Base-by-base conservation (phyloP, 2,113 vertebrate genomes). In the Emberiza fucata region DNA sequence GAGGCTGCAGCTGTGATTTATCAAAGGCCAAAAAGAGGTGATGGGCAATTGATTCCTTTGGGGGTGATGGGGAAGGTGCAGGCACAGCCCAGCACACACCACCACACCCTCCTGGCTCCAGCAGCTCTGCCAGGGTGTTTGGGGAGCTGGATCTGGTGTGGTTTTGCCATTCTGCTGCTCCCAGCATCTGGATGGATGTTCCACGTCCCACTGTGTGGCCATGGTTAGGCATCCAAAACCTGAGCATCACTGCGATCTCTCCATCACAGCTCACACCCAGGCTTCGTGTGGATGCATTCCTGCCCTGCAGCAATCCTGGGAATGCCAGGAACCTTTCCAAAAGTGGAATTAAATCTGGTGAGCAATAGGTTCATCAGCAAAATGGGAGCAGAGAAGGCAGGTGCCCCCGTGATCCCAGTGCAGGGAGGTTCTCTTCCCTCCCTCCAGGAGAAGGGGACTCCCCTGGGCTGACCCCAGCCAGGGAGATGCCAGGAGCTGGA, bases 401-500 rank as follows among this genome's bases (percentile, higher is more conserved):
- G 48, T 9, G 29, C n/a, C 40, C 40, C 72, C 0, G 0, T 40
- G 48, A 65, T 28, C 51, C 65, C 78, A 68, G 3, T 28, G 54
- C 56, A 37, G 54, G 72, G 66, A 70, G 35, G 42, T 80, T 92
- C 2, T 0, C 18, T 63, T 68, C 61, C 44, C 39, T 79, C 44
- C 59, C 37, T 66, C 0, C 0, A 68, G 64, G 45, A 83, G n/a
- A 54, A 88, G 39, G 42, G 40, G 70, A 47, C 81, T 79, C 21
- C 71, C 50, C 12, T 27, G 37, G 44, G 63, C 42, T 80, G 54
- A 50, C 37, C 68, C 61, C 73, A 87, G 23, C 0, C 57, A 64
- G 72, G 63, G 20, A 18, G 76, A 5, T 37, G 42, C 42, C 7
- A 1, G n/a, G 51, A 71, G 45, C 59, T 0, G 0, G 48, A 22